Conservation (phyloP, 2,797 vertebrate genomes). For the Pseudochirops cupreus region DNA sequence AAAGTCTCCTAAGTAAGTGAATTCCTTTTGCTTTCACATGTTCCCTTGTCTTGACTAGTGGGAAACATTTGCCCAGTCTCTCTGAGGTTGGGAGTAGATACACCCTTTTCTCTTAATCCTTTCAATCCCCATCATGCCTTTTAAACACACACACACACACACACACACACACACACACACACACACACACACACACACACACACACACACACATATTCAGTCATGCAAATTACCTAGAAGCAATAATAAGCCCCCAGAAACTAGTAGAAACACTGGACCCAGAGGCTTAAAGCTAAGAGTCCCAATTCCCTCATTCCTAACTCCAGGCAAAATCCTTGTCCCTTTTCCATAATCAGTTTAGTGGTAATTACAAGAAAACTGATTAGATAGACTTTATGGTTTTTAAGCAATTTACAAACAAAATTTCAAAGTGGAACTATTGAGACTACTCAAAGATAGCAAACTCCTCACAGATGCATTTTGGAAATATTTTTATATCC, state of each 20-base stretch:
- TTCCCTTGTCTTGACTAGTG: background rate
- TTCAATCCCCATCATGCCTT: background rate
- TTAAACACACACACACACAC: background rate
- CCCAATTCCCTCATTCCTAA: background rate
- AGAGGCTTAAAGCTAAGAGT: background rate
- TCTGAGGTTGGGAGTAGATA: background rate
- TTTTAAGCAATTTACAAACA: constrained; percentile 28
- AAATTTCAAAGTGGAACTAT: constrained; percentile 25
- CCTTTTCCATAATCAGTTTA: background rate
- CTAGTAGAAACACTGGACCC: background rate
- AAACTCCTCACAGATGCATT: constrained; percentile 60
- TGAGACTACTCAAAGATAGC: constrained; percentile 60
- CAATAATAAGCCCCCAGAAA: background rate
- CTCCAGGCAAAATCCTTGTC: background rate
- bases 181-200: background rate
- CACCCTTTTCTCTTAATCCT: background rate
- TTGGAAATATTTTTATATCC: constrained; percentile 63
- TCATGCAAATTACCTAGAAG: background rate
- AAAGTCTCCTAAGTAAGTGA: background rate
- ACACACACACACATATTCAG: background rate
- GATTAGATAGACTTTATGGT: background rate
- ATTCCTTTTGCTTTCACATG: background rate
- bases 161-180: background rate
- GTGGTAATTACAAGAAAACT: background rate
- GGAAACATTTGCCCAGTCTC: background rate